Base-by-base conservation (phyloP, 2,797 vertebrate species). In the Coregonus ussuriensis region DNA sequence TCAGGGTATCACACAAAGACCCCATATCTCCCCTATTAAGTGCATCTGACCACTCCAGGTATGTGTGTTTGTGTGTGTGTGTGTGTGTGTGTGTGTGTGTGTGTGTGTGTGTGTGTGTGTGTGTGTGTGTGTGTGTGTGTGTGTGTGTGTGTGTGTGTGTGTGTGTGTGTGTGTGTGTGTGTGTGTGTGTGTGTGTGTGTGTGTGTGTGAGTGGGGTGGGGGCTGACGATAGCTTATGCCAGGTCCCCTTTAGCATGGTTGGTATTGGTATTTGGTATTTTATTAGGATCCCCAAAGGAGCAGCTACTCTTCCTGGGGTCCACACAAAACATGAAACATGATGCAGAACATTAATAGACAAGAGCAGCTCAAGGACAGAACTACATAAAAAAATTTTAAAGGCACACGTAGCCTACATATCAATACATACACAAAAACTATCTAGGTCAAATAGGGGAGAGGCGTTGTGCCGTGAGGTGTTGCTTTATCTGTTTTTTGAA, bases 1-100 rank as follows among this genome's bases (percentile, higher is more conserved):
- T 82, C 87, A 85, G 81, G 84, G 81, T 62, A 21, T 62, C 21
- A 88, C 79, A 75, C 89, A 88, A 83, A 77, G 81, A 84, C 89
- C 86, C 86, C 77, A 62, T 62, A 7, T 83, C 83, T 86, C 84
- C 91, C 89, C 89, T 82, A 83, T 79, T 74, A 62, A 74, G 66
- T 62, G 52, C 56, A 74, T 59, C 37, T 74, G 65, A 63, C 77
- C 72, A 62, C 81, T 78, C 76, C 83, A 82, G 82, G 56, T 76
- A 74, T 78, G 54, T 74, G 71, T 66, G 56, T 76, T 66, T 76
- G 53, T 79, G 53, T 82, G 31, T 31, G 3, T 77, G 62, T 77
- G 71, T 75, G 70, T 74, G 72, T 73, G 71, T 72, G 65, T 72
- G 52, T 71, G 13, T 70, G 35, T 25, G 53, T 70, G 73, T 63